A percentile compares a stretch with the other conserved stretches of the same genome.
phyloP scores from a whole-genome alignment of 2,888 invertebrate genomes.

The Drosophila atroscutellata region DNA sequence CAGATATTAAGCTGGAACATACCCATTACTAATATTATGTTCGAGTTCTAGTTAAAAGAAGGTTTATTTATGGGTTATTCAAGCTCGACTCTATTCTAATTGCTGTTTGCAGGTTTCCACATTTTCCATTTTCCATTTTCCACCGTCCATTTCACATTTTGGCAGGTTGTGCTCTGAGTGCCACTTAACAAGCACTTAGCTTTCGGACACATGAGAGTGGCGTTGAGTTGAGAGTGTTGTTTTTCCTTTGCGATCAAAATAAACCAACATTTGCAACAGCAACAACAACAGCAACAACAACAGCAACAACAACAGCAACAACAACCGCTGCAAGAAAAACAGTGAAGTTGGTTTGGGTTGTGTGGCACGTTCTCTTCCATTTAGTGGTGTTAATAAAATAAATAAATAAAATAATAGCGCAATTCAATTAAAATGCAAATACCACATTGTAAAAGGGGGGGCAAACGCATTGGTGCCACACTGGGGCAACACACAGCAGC shows the following conservation, averaged over 20 bases:
- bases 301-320: neutral
- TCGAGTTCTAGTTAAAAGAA: neutral
- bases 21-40: neutral
- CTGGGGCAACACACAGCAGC: constrained; percentile 13
- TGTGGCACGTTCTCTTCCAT: constrained; percentile 10
- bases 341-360: neutral
- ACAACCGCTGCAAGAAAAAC: neutral
- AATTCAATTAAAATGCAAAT: constrained; percentile 81
- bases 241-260: neutral
- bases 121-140: neutral
- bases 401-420: constrained; percentile 53
- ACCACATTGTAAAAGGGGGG: constrained; percentile 29
- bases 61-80: too few relatives aligned
- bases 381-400: constrained; percentile 58
- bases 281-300: neutral
- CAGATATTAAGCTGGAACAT: neutral
- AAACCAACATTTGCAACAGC: neutral
- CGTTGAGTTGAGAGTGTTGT: neutral
- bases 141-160: neutral
- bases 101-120: neutral
- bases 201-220: neutral
- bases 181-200: neutral
- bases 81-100: neutral
- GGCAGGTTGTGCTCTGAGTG: neutral
- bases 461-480: constrained; percentile 8